Evolutionary conservation across 2,113 vertebrate species (phyloP), one percentile per base, ranked within the genome.

Genomic region (Ploceus nigricollis): DNA sequence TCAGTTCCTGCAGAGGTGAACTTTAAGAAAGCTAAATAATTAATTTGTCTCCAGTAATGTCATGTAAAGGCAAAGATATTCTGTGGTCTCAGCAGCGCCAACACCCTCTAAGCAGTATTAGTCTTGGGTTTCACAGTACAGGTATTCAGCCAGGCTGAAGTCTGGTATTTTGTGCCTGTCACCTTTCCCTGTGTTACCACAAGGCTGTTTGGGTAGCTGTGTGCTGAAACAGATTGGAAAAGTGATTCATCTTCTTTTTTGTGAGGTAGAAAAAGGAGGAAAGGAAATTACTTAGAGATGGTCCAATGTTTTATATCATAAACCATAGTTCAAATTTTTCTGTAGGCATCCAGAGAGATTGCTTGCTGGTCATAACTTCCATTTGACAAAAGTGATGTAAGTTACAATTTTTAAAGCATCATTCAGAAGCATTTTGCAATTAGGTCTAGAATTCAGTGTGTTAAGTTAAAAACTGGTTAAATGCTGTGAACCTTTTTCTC

Each of bases 61-160:
- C 28, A 27, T 51, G 48, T 48, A 40, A 82, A 90, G 51, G 33
- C 30, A 60, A 51, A 51, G 84, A 14, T 70, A 47, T 13, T 81
- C 60, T 2, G 4, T 5, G 9, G 35, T 76, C 57, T 68, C 58
- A 64, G 71, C 40, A 92, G 45, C 1, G 1, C 31, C 0, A 0
- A 19, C 20, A 27, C 5, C 13, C 47, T 78, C 39, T 78, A 87
- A 91, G 56, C 13, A 54, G n/a, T n/a, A 11, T 87, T 58, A 66
- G 48, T 58, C 24, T 42, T 87, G 35, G 11, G 7, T 79, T 94
- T 91, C 69, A 60, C 51, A 51, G 17, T 39, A 23, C n/a, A 42
- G 35, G 54, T 84, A 47, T 30, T 28, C 53, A 77, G 40, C 63
- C 69, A 3, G 69, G 58, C 80, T 80, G 40, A 48, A 58, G n/a